Percentiles rank a stretch among this genome's conserved stretches.
phyloP scores from a whole-genome alignment of 1,140 invertebrate species.

The Listronotus bonariensis region DNA sequence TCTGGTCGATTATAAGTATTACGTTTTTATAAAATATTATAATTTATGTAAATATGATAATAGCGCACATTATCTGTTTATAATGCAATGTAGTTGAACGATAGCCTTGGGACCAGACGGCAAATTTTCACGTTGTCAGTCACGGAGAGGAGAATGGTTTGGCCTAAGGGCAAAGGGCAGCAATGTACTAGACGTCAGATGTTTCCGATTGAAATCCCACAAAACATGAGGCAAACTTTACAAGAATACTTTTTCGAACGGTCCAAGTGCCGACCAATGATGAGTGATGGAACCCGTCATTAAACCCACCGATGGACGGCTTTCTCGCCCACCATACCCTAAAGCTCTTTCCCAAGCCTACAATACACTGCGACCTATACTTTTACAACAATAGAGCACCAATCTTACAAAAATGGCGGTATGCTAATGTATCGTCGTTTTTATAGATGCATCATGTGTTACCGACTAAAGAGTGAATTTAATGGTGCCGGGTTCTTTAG shows the following conservation, averaged over 20 bases:
- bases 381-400: conserved; percentile 20
- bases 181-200: conserved; percentile 42
- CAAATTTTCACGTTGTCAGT: conserved; percentile 46
- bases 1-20: conserved; percentile 32
- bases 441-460: too few relatives aligned
- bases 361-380: conserved; percentile 7
- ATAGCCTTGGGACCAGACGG: conserved; percentile 43
- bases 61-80: conserved; percentile 41
- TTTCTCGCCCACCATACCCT: conserved; percentile 31
- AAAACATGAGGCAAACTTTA: conserved; percentile 36
- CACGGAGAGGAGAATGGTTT: conserved; percentile 31
- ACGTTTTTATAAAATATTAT: conserved; percentile 39
- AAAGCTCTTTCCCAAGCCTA: conserved; percentile 40
- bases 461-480: too few relatives aligned
- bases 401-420: conserved; percentile 2
- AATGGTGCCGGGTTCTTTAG: too few relatives aligned
- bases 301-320: conserved; percentile 40
- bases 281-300: conserved; percentile 50
- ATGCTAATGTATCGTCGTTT: conserved; percentile 1
- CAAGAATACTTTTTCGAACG: conserved; percentile 44
- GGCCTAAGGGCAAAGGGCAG: conserved; percentile 22
- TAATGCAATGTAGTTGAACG: conserved; percentile 30
- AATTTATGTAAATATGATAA: conserved; percentile 50
- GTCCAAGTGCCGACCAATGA: conserved; percentile 42
- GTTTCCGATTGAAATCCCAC: conserved; percentile 45